Conservation (phyloP, 1,140 invertebrate genomes). For the Hyphantria cunea region DNA sequence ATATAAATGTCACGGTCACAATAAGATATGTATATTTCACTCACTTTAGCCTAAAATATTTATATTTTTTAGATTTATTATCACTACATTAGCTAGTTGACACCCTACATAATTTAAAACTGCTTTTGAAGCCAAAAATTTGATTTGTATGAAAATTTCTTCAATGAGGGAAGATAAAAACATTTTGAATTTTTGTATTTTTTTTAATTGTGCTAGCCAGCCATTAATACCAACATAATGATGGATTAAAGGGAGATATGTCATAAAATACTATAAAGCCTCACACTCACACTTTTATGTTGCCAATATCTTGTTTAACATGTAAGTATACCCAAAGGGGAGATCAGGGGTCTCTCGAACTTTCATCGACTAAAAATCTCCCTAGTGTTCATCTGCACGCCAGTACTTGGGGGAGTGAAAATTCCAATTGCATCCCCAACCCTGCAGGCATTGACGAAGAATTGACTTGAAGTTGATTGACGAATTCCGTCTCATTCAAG, state of each 20-base stretch:
- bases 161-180: conserved; percentile 77
- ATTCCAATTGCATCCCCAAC: no score
- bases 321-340: no score
- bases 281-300: no score
- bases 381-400: no score
- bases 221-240: conserved; percentile 10
- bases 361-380: no score
- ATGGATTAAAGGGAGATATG: background rate
- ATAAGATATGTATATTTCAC: conserved; percentile 1
- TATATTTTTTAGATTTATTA: conserved; percentile 76
- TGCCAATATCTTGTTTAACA: no score
- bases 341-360: no score
- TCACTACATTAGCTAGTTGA: conserved; percentile 70
- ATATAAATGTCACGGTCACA: conserved; percentile 3
- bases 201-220: conserved; percentile 27
- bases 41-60: conserved; percentile 60
- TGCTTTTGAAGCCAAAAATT: conserved; percentile 74
- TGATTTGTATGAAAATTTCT: conserved; percentile 72
- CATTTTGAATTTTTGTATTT: conserved; percentile 72
- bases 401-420: no score
- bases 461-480: no score
- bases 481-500: no score
- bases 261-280: background rate
- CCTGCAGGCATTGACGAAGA: no score
- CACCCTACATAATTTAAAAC: conserved; percentile 79